Conservation (phyloP, 1,140 invertebrate species). For the Venustaconcha ellipsiformis region DNA sequence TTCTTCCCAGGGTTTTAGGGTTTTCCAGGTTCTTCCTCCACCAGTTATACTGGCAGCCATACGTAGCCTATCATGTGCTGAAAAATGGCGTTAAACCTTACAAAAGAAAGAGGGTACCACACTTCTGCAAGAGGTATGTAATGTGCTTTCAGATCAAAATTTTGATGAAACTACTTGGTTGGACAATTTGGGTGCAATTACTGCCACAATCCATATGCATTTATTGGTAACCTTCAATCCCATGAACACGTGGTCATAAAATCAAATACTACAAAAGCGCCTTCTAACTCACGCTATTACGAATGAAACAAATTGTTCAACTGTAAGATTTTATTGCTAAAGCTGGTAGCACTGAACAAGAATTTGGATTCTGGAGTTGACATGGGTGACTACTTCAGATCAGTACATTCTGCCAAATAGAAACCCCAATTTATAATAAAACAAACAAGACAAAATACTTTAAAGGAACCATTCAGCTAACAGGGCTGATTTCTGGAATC, state of each 20-base stretch:
- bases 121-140: slow-evolving; percentile 5
- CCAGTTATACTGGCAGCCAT: too few species aligned
- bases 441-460: slow-evolving; percentile 28
- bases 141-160: slow-evolving; percentile 19
- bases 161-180: slow-evolving; percentile 28
- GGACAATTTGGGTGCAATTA: slow-evolving; percentile 7
- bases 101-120: too few species aligned
- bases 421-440: slow-evolving; percentile 21
- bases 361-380: slow-evolving; percentile 29
- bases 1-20: too few species aligned
- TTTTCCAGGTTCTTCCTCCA: too few species aligned
- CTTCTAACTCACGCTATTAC: neutral
- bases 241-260: slow-evolving; percentile 9
- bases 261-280: neutral
- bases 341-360: slow-evolving; percentile 4
- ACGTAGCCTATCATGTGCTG: too few species aligned
- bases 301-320: slow-evolving; percentile 6
- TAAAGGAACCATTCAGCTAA: slow-evolving; percentile 19
- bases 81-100: too few species aligned
- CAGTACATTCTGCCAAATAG: slow-evolving; percentile 26
- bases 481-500: slow-evolving; percentile 1
- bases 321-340: neutral
- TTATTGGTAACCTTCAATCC: neutral
- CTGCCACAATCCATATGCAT: slow-evolving; percentile 16
- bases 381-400: slow-evolving; percentile 22